A percentile compares a stretch with the other conserved stretches of the same genome.
These are phyloP conservation scores for Lerista edwardsae DNA, from an alignment of 2,797 vertebrate genomes.

Conservation along the genomic window DNA sequence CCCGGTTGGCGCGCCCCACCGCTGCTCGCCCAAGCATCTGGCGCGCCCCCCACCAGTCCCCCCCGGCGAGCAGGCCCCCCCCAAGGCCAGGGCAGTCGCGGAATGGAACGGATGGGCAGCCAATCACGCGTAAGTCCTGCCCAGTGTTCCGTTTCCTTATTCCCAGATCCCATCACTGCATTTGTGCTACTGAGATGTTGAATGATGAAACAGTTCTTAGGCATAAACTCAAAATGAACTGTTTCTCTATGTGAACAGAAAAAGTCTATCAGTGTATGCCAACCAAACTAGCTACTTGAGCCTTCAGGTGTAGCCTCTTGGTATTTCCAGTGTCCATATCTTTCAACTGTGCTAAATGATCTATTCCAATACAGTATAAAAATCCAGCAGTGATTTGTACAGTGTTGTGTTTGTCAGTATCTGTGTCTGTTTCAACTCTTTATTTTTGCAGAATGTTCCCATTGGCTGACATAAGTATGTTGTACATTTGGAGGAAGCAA, in stretches of 20 bases:
- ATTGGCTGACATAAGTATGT: neutral
- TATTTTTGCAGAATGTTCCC: neutral
- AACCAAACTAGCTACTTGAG: neutral
- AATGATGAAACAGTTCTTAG: neutral
- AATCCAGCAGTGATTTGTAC: neutral
- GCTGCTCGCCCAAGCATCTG: no score
- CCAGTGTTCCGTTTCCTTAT: no score
- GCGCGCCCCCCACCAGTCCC: no score
- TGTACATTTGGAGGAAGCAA: neutral
- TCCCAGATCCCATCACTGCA: no score
- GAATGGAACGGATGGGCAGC: no score
- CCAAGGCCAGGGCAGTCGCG: no score
- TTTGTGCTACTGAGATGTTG: neutral
- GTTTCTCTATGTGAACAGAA: neutral
- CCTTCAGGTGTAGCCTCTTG: neutral
- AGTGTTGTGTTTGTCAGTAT: neutral
- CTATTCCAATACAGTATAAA: neutral
- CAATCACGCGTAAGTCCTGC: no score
- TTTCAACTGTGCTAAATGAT: neutral
- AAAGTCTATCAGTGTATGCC: neutral
- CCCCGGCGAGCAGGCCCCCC: no score
- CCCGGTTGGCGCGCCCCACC: no score
- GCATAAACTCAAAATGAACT: conserved; percentile 15
- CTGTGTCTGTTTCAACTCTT: neutral
- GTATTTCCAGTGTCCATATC: neutral